Percentiles rank a stretch among this genome's conserved stretches.
These are phyloP conservation scores for Acholoe squamosa DNA, from an alignment of 2,888 invertebrate genomes.

Conservation along the genomic window DNA sequence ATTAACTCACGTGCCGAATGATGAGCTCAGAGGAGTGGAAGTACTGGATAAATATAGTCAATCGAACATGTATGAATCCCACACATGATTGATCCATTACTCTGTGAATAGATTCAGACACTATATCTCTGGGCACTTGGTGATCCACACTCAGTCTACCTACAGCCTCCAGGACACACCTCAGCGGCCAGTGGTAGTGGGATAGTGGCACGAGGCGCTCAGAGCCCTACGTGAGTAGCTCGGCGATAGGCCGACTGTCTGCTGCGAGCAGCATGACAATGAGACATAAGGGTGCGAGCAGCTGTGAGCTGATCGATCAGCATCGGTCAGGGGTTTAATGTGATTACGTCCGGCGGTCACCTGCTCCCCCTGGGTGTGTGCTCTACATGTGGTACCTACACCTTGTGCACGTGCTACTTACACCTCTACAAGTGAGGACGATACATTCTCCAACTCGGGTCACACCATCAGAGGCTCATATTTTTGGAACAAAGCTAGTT, in stretches of 20 bases:
- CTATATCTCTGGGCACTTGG: no score
- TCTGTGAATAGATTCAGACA: no score
- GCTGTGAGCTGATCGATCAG: not conserved
- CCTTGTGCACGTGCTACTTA: not conserved
- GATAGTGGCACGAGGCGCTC: not conserved
- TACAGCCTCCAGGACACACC: no score
- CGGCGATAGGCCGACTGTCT: not conserved
- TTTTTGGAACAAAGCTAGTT: no score
- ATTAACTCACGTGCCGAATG: no score
- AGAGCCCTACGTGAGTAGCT: not conserved
- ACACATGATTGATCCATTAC: no score
- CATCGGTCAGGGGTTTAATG: not conserved
- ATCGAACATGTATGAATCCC: no score
- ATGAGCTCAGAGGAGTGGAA: no score
- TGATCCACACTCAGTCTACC: no score
- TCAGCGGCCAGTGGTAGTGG: not conserved
- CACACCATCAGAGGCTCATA: no score
- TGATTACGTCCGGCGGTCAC: conserved; percentile 6
- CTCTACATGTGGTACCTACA: not conserved
- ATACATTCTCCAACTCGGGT: no score
- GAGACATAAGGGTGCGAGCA: not conserved
- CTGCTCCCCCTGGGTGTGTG: not conserved
- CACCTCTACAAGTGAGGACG: not conserved
- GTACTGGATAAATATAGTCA: no score
- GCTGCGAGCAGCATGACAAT: not conserved